Conservation (phyloP, 2,888 invertebrate genomes). For the Synergus japonicus region DNA sequence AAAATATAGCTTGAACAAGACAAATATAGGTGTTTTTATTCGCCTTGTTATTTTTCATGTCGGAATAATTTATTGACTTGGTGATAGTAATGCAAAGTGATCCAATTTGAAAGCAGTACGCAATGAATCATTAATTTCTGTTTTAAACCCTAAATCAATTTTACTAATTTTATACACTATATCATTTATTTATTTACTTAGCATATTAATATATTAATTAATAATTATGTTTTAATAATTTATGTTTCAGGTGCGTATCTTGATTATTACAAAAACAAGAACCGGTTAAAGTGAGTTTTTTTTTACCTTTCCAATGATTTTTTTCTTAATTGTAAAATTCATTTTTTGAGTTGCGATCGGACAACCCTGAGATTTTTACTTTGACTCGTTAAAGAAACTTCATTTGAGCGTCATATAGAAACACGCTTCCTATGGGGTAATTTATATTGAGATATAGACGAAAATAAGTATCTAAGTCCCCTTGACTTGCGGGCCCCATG, state of each 20-base stretch:
- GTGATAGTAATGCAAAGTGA: no score
- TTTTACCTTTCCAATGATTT: neutral
- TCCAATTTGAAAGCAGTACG: no score
- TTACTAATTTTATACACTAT: neutral
- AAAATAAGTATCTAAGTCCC: conserved; percentile 58
- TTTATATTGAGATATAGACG: conserved; percentile 52
- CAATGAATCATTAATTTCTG: no score
- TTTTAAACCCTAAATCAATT: no score
- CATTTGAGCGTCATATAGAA: neutral
- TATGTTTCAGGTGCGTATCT: conserved; percentile 56
- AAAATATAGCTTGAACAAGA: no score
- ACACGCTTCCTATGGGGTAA: conserved; percentile 59
- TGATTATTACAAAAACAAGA: neutral
- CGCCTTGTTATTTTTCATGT: no score
- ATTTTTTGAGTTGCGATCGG: neutral
- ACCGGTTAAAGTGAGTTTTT: neutral
- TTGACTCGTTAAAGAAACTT: neutral
- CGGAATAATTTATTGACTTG: no score
- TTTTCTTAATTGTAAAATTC: neutral
- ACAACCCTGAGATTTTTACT: neutral
- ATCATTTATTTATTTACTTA: neutral
- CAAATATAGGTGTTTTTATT: no score
- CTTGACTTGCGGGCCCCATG: conserved; percentile 55
- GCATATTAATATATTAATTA: neutral
- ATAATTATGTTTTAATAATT: conserved; percentile 3